Base-by-base conservation (phyloP, 2,113 vertebrate species). In the Phylloscopus whistleri region DNA sequence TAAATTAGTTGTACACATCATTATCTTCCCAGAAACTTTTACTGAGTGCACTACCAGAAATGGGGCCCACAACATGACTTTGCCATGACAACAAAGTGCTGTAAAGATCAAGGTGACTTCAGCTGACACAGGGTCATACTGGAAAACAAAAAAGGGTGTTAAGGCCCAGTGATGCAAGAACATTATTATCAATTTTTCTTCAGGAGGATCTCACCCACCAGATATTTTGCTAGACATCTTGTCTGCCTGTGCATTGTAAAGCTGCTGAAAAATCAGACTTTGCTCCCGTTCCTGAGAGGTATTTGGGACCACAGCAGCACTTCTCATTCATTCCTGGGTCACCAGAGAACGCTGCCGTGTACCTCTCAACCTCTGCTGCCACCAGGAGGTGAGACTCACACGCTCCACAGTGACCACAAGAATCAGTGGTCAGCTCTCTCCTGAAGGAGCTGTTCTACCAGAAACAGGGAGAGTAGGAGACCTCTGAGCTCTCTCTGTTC, bases 261-360 rank as follows among this genome's bases (percentile, higher is more conserved):
- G 44, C 48, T 88, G 68, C 90, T 86, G 68, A 62, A 94, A 89
- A 89, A 86, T 24, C 85, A 78, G 93, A 84, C 92, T 95, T 97
- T 93, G 88, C 46, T 88, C 82, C 69, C 63, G 4, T 77, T 88
- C 6, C 15, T 78, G 26, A 58, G 39, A 18, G 1, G 18, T 11
- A 3, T n/a, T 26, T 56, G 20, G 46, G 72, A 43, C 43, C 27
- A 16, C 44, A 74, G 60, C 48, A 23, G 37, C 2, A 1, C 13
- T 82, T 51, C 55, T 73, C 30, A 35, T 19, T 74, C 48, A 39
- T 28, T 74, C 79, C 51, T 20, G n/a, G 55, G 19, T 51, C 59
- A 80, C 59, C 44, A 52, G 75, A 46, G 63, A 59, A 14, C 35
- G 8, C 9, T 66, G 44, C 39, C 62, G 2, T 1, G 1, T 9